These are phyloP conservation scores for Manacus vitellinus DNA, from an alignment of 2,113 vertebrate species.

Conservation along the genomic window DNA sequence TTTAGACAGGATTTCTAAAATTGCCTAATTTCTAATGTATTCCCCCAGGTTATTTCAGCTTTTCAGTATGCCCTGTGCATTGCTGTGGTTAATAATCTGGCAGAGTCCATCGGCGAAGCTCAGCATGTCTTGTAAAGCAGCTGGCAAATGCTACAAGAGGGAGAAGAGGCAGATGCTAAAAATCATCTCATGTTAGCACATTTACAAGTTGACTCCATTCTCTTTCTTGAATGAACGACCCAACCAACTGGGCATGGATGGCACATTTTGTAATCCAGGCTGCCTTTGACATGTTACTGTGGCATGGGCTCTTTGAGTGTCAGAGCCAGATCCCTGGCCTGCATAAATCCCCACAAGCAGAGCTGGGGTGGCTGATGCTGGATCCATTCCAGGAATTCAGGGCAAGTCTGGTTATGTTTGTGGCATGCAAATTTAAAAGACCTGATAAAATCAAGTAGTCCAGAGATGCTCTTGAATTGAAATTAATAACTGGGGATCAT, in stretches of 20 bases:
- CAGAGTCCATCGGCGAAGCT: accelerated
- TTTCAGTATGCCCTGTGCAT: background rate
- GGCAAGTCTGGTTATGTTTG: background rate
- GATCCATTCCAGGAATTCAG: background rate
- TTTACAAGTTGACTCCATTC: background rate
- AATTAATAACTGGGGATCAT: background rate
- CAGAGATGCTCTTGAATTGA: background rate
- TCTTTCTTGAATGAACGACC: background rate
- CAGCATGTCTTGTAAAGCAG: background rate
- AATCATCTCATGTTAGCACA: background rate
- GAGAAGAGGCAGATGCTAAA: background rate
- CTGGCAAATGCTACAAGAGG: background rate
- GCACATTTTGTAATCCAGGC: background rate
- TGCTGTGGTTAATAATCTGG: background rate
- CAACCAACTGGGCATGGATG: background rate
- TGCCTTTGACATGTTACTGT: background rate
- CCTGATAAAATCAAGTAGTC: background rate
- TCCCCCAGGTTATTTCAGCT: background rate
- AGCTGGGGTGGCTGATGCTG: background rate
- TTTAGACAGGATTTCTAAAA: background rate
- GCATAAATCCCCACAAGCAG: background rate
- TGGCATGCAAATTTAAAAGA: background rate
- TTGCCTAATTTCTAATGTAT: background rate
- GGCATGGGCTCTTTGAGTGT: background rate
- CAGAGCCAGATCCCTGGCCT: background rate